phyloP scores from a whole-genome alignment of 2,113 vertebrate species.

The Connochaetes taurinus region DNA sequence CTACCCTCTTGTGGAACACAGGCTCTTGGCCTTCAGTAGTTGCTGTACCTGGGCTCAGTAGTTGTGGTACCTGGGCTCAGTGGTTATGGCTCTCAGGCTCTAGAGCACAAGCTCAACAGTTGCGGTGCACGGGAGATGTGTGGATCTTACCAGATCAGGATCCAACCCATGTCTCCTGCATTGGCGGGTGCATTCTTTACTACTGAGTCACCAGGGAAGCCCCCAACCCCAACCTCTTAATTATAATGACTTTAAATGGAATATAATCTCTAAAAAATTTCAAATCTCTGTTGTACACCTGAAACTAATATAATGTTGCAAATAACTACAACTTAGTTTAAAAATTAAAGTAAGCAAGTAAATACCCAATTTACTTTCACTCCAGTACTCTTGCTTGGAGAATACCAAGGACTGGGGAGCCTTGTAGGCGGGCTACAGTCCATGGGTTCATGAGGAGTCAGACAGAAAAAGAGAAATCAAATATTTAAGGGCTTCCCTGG shows the following conservation, averaged over 20 bases:
- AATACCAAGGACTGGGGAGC: neutral
- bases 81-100: neutral
- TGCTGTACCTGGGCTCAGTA: neutral
- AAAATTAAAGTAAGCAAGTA: neutral
- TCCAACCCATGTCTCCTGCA: neutral
- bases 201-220: neutral
- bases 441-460: rapidly evolving
- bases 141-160: neutral
- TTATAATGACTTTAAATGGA: neutral
- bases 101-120: neutral
- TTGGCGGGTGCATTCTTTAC: neutral
- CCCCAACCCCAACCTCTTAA: neutral
- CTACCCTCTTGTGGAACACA: neutral
- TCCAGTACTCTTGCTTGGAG: neutral
- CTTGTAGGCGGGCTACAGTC: neutral
- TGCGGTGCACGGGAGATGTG: neutral
- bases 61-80: neutral
- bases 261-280: neutral
- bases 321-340: neutral
- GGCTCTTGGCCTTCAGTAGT: neutral
- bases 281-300: neutral
- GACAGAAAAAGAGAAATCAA: neutral
- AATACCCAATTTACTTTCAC: neutral
- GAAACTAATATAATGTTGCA: neutral
- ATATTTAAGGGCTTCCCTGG: neutral